Evolutionary conservation across 2,888 invertebrate species (phyloP), one percentile per base, ranked within the genome.

Genomic region (Cephus rjabovi): DNA sequence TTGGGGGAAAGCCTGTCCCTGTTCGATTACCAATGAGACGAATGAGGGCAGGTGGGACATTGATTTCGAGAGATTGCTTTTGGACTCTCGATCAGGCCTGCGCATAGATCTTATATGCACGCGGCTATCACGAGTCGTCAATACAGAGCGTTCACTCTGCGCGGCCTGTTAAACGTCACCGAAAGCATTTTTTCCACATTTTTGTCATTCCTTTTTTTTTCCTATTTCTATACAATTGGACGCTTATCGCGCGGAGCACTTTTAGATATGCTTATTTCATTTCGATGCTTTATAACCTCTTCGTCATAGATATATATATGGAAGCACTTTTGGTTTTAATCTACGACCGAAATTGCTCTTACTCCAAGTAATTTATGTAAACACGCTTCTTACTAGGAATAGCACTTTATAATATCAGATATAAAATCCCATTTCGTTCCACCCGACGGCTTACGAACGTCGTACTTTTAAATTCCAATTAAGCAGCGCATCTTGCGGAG

Each of bases 1-100:
- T 77, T 73, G 78, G 78, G 81, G 77, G 80, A 81, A 83, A 84
- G 81, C 81, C 82, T 56, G 82, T 77, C 78, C 81, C 78, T 79
- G 81, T 82, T 84, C 83, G 83, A 83, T 84, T 84, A 84, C 84
- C 82, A 82, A 77, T 79, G 77, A 79, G 80, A 82, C 77, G 83
- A 73, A 81, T 81, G 78, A 81, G 78, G 81, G 82, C 82, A 83
- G 83, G 84, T 82, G 81, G 81, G 80, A 83, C 84, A 81, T 84
- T 84, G 83, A 82, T 83, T 84, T 81, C 78, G 76, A 77, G 82
- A 81, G 81, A 84, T 82, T 82, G 83, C 84, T 81, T 76, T 73
- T 23, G 56, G 56, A 23, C 23, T 40, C 9, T 56, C 56, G 23
- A 9, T 56, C 56, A 56, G 70, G 73, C 73, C 75, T 74, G 35